These are phyloP conservation scores for Globodera ellingtonae DNA, from an alignment of 1,140 invertebrate species.

Conservation along the genomic window DNA sequence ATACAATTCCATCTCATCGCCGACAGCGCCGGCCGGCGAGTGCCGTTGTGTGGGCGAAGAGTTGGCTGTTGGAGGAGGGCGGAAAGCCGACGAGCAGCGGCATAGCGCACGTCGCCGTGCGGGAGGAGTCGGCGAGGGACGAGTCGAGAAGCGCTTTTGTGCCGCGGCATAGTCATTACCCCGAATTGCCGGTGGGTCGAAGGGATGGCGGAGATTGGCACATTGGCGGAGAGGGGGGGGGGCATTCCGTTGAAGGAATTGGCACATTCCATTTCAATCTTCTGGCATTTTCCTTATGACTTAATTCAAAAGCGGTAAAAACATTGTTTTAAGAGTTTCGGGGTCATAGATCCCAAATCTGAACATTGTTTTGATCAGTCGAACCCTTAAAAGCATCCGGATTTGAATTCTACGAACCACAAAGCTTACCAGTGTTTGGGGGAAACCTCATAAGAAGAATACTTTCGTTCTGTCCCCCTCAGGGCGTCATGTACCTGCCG, in stretches of 20 bases:
- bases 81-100: constrained; percentile 51
- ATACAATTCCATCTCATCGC: background rate
- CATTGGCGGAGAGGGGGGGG: background rate
- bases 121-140: constrained; percentile 32
- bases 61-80: constrained; percentile 53
- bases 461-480: background rate
- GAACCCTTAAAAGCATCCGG: too few relatives aligned
- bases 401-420: too few relatives aligned
- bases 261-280: constrained; percentile 1
- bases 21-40: constrained; percentile 18
- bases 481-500: constrained; percentile 61
- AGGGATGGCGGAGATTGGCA: background rate
- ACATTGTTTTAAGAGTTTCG: too few relatives aligned
- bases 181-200: constrained; percentile 53
- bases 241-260: too few relatives aligned
- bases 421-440: too few relatives aligned
- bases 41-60: constrained; percentile 63
- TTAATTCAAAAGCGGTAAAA: too few relatives aligned
- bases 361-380: too few relatives aligned
- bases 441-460: too few relatives aligned
- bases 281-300: too few relatives aligned
- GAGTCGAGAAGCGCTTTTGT: constrained; percentile 47
- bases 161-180: constrained; percentile 51
- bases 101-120: constrained; percentile 54
- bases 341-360: background rate